These are phyloP conservation scores for Xylocopa sonorina DNA, from an alignment of 1,140 invertebrate species.

Conservation along the genomic window DNA sequence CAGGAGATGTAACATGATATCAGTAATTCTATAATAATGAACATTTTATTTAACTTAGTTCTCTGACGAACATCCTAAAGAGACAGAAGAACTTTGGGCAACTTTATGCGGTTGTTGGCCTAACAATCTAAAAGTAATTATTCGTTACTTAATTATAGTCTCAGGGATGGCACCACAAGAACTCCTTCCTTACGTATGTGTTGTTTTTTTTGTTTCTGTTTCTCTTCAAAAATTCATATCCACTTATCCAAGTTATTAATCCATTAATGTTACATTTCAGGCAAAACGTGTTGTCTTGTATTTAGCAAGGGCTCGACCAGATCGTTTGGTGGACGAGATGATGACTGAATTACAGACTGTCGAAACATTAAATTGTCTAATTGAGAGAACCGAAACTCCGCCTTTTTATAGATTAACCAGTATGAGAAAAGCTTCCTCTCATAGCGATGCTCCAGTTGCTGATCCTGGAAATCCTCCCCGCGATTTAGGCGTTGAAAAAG, in stretches of 20 bases:
- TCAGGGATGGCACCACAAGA: slow-evolving; percentile 97
- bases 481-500: slow-evolving; percentile 90
- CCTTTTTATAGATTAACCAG: slow-evolving; percentile 97
- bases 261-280: slow-evolving; percentile 81
- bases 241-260: not conserved
- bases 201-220: slow-evolving; percentile 62
- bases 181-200: slow-evolving; percentile 93
- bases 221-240: not conserved
- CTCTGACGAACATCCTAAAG: slow-evolving; percentile 96
- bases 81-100: slow-evolving; percentile 97
- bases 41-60: slow-evolving; percentile 85
- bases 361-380: slow-evolving; percentile 96
- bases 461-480: slow-evolving; percentile 81
- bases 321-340: slow-evolving; percentile 96
- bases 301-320: slow-evolving; percentile 93
- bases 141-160: slow-evolving; percentile 98
- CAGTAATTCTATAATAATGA: not conserved
- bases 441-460: slow-evolving; percentile 87
- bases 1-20: not conserved
- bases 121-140: slow-evolving; percentile 98
- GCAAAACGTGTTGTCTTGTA: slow-evolving; percentile 97
- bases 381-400: slow-evolving; percentile 97
- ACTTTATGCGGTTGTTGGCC: slow-evolving; percentile 97
- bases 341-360: slow-evolving; percentile 98
- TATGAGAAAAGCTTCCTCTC: slow-evolving; percentile 93